Conservation (phyloP, 2,113 vertebrate species). For the Rissa tridactyla region DNA sequence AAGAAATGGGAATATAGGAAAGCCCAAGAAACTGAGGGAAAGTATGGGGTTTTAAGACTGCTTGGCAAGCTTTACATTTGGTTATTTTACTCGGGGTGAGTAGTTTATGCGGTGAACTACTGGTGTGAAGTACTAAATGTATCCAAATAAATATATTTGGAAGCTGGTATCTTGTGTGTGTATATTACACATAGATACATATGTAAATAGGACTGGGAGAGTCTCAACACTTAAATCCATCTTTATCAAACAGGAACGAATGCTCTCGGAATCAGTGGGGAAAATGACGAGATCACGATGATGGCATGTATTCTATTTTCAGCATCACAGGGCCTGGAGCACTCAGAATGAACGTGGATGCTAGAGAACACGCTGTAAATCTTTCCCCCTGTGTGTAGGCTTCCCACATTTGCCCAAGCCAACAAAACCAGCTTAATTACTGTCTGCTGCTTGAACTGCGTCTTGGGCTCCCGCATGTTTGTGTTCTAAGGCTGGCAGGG, state of each 20-base stretch:
- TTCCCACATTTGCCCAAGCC: neutral
- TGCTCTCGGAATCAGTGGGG: neutral
- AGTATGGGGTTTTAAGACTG: neutral
- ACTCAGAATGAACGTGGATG: neutral
- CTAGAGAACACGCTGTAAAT: neutral
- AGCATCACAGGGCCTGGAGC: neutral
- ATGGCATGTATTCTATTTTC: neutral
- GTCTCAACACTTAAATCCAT: neutral
- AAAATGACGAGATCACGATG: fast-evolving
- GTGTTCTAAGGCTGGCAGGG: neutral
- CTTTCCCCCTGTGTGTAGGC: neutral
- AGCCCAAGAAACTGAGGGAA: neutral
- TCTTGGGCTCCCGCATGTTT: fast-evolving
- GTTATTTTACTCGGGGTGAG: neutral
- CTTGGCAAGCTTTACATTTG: neutral
- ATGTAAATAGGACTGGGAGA: neutral
- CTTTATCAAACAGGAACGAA: neutral
- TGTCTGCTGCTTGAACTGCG: neutral
- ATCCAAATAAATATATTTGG: neutral
- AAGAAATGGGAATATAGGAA: neutral
- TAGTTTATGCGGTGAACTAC: neutral
- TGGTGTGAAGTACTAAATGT: fast-evolving
- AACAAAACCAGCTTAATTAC: neutral
- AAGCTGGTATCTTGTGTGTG: neutral
- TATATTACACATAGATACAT: fast-evolving